phyloP scores from a whole-genome alignment of 2,888 invertebrate genomes.

The Drosophila meridionalis region DNA sequence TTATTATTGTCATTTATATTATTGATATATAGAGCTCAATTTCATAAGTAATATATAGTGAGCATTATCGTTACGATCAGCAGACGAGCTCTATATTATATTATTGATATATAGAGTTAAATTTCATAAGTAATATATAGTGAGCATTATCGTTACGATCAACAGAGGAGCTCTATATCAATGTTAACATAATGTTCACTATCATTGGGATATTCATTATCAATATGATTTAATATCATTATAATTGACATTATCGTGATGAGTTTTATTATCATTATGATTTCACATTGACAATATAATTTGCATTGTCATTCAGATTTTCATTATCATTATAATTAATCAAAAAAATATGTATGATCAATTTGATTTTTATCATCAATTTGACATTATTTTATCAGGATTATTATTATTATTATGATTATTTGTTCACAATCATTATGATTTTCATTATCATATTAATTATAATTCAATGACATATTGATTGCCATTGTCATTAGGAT shows the following conservation, averaged over 20 bases:
- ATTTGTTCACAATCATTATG: neutral
- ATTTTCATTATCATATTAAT: neutral
- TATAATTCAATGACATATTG: no score
- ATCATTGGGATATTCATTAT: neutral
- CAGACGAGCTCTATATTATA: neutral
- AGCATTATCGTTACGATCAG: no score
- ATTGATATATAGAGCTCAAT: neutral
- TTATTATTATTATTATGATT: neutral
- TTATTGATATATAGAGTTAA: neutral
- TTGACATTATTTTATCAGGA: no score
- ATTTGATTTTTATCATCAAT: neutral
- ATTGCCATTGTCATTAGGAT: neutral
- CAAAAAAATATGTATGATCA: neutral
- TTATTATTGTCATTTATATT: neutral
- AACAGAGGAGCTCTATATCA: no score
- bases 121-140: no score
- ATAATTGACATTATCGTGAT: neutral
- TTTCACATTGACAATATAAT: neutral
- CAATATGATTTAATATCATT: neutral
- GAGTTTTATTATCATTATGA: no score
- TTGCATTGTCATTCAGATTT: neutral
- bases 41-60: no score
- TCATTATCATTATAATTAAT: neutral
- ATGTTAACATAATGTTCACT: neutral
- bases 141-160: no score